A percentile compares a stretch with the other conserved stretches of the same genome.
These are phyloP conservation scores for Ibycter americanus DNA, from an alignment of 2,797 vertebrate species.

Conservation along the genomic window DNA sequence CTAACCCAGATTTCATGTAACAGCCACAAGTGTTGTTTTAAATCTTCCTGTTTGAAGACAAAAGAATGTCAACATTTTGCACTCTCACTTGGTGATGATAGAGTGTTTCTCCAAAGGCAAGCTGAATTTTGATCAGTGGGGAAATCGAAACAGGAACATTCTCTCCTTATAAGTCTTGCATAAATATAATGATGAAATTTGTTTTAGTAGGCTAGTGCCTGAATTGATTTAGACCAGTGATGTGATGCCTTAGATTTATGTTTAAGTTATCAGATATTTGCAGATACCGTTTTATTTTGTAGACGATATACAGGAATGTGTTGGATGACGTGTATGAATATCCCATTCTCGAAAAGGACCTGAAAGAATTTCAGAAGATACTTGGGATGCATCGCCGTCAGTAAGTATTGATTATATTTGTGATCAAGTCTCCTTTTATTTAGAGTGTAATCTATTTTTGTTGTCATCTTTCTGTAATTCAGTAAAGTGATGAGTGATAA, in stretches of 20 bases:
- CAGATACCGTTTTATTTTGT: slow-evolving; percentile 9
- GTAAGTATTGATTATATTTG: slow-evolving; percentile 78
- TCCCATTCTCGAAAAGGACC: slow-evolving; percentile 89
- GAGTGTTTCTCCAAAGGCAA: not conserved
- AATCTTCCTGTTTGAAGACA: not conserved
- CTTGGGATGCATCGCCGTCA: slow-evolving; percentile 91
- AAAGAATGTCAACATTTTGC: not conserved
- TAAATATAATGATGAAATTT: not conserved
- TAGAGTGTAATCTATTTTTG: not conserved
- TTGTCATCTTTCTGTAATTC: not conserved
- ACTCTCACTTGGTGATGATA: not conserved
- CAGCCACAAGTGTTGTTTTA: not conserved
- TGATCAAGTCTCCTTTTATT: not conserved
- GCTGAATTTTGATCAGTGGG: not conserved
- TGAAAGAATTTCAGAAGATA: slow-evolving; percentile 92
- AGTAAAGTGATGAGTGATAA: not conserved
- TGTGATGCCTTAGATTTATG: not conserved
- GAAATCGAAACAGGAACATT: not conserved
- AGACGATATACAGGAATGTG: slow-evolving; percentile 91
- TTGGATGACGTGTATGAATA: slow-evolving; percentile 94
- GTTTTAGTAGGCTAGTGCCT: not conserved
- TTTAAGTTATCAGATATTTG: not conserved
- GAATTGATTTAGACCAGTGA: not conserved
- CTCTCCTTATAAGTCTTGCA: not conserved
- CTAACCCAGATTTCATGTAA: not conserved